Base-by-base conservation (phyloP, 1,140 invertebrate genomes). In the Drosophila sproati region DNA sequence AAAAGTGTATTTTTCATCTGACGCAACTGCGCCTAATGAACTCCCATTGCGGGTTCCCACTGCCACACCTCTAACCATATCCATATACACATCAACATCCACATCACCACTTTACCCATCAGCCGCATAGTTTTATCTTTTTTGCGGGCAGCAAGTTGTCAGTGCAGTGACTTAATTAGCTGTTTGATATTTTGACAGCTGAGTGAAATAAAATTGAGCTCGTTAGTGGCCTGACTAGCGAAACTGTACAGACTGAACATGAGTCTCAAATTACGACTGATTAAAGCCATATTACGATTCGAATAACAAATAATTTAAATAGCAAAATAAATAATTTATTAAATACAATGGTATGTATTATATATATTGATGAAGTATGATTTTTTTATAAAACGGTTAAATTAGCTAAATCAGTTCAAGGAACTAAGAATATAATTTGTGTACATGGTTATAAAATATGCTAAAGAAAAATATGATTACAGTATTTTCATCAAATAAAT, bases 21-120 rank as follows among this genome's bases (percentile, higher is more conserved):
- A 60, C 74, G 75, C 70, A 80, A 73, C 71, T 74, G 78, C 67
- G 59, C 70, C 80, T 88, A 88, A 88, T 82, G 85, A 89, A 88
- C 83, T 89, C 73, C 45, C 66, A 45, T 56, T 80, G 75, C 73
- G 73, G 67, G 43, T 47, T 47, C 50, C 66, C 73, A 47, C 61
- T 57, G 34, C 37, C 47, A 45, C 61, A 71, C 45, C 34, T 63
- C 62, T 35, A 60, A 45, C 48, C 12, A 45, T 47, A 66, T 47
- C 72, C 59, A 45, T 47, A 66, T 47, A 48, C 62, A 34, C 59
- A 54, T 39, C 54, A 66, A 50, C 35, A 59, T 60, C 54, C 56
- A 41, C 47, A 54, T 32, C 45, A 60, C 20, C 54, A 41, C 54
- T 10, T 37, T 35, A 12, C 52, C 52, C 20, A 39, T 7, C 12